Conservation (phyloP, 2,888 invertebrate genomes). For the Xestia sexstrigata region DNA sequence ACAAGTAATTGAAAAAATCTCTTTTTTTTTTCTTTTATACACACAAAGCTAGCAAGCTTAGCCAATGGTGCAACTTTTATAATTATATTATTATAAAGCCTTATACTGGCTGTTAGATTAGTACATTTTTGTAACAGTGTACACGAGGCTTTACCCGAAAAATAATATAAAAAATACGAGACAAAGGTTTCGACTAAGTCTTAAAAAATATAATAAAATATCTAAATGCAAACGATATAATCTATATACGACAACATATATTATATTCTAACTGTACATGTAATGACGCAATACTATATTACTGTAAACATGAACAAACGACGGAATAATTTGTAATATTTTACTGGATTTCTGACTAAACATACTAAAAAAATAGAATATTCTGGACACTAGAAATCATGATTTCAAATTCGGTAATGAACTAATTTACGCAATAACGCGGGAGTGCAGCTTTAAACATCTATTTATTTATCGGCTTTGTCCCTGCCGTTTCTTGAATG, state of each 20-base stretch:
- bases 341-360: not conserved
- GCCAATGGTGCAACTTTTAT: conserved; percentile 55
- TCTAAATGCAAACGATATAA: conserved; percentile 62
- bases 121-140: conserved; percentile 14
- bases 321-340: conserved; percentile 2
- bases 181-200: conserved; percentile 37
- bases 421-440: not conserved
- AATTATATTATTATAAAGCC: conserved; percentile 34
- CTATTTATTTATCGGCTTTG: too few species aligned
- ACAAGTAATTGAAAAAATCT: conserved; percentile 24
- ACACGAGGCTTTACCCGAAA: conserved; percentile 31
- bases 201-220: conserved; percentile 34
- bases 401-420: not conserved
- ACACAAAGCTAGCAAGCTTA: conserved; percentile 65
- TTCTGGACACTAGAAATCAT: not conserved
- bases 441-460: too few species aligned
- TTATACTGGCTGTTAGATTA: conserved; percentile 16
- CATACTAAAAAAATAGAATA: not conserved
- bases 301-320: conserved; percentile 43
- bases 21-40: conserved; percentile 37
- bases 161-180: conserved; percentile 35
- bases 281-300: conserved; percentile 59
- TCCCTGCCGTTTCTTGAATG: not conserved
- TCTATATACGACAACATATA: conserved; percentile 46
- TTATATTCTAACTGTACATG: conserved; percentile 34